Conservation (phyloP, 1,140 invertebrate genomes). For the Lepidurus couesii region DNA sequence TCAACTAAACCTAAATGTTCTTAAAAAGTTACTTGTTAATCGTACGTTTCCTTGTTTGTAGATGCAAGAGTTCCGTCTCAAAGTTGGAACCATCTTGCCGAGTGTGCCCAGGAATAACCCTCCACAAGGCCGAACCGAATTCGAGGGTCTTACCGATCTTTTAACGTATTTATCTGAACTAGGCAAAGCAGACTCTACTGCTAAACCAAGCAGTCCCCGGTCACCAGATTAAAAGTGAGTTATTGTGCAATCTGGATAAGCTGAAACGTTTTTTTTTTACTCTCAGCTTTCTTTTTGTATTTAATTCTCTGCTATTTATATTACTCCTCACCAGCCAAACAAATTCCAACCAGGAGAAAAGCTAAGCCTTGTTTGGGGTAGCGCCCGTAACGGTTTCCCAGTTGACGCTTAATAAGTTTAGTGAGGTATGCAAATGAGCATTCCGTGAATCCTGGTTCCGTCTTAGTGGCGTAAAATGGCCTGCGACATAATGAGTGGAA, state of each 20-base stretch:
- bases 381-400: too few relatives aligned
- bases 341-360: too few relatives aligned
- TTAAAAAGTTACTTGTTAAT: neutral
- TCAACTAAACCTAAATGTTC: neutral
- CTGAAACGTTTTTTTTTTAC: too few relatives aligned
- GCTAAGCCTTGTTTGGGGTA: too few relatives aligned
- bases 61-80: slow-evolving; percentile 49
- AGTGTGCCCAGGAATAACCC: slow-evolving; percentile 71
- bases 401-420: neutral
- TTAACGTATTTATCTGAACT: slow-evolving; percentile 58
- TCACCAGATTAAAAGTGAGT: neutral
- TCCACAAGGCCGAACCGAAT: slow-evolving; percentile 76
- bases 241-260: too few relatives aligned
- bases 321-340: too few relatives aligned
- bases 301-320: too few relatives aligned
- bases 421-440: neutral
- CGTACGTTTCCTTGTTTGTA: slow-evolving; percentile 36
- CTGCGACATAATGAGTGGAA: neutral
- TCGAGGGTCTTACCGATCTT: slow-evolving; percentile 71
- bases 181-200: slow-evolving; percentile 9
- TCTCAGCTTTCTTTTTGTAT: too few relatives aligned
- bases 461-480: too few relatives aligned
- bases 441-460: neutral
- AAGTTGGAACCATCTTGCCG: slow-evolving; percentile 57
- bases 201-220: slow-evolving; percentile 25